Evolutionary conservation across 2,113 vertebrate genomes (phyloP), one percentile per base, ranked within the genome.

Genomic region (Callochromis pleurospilus): DNA sequence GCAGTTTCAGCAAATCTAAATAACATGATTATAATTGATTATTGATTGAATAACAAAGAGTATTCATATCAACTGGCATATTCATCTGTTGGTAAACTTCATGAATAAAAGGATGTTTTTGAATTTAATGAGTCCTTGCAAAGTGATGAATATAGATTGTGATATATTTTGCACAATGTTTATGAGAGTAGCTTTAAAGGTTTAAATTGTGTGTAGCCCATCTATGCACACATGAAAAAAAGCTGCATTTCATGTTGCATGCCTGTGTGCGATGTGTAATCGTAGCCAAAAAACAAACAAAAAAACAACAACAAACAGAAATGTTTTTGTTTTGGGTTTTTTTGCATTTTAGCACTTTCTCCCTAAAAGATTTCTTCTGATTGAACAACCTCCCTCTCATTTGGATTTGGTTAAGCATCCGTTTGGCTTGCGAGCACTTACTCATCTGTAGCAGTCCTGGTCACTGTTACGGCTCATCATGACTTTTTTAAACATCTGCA

Each of bases 401-500:
- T 15, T 70, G 4, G 7, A 14, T 70, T 68, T 68, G 36, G 36
- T 68, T 1, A 40, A 42, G 36, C n/a, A 40, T 70, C 62, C 11
- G n/a, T 21, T 9, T 68, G 36, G 12, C 19, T 68, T 42, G 36
- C 33, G 17, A 21, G 62, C 62, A 21, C 36, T 45, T 38, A 65
- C 60, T 65, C 60, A 65, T 65, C 60, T 3, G 19, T 38, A 38
- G 33, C 3, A 73, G 3, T 73, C 38, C 68, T 0, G 26, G 21
- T 80, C 13, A 73, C 60, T 6, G 11, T 75, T 42, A 38, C 1
- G 11, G 15, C 49, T 60, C 24, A 58, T 40, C 12, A 31, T 33
- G 13, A 70, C 54, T 73, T 86, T 77, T 81, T 79, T 15, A 77
- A 75, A 55, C 26, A 29, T 88, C 14, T 51, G n/a, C 15, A 54